Evolutionary conservation across 2,888 invertebrate genomes (phyloP).

Genomic region (Blastobasis lacticolella): DNA sequence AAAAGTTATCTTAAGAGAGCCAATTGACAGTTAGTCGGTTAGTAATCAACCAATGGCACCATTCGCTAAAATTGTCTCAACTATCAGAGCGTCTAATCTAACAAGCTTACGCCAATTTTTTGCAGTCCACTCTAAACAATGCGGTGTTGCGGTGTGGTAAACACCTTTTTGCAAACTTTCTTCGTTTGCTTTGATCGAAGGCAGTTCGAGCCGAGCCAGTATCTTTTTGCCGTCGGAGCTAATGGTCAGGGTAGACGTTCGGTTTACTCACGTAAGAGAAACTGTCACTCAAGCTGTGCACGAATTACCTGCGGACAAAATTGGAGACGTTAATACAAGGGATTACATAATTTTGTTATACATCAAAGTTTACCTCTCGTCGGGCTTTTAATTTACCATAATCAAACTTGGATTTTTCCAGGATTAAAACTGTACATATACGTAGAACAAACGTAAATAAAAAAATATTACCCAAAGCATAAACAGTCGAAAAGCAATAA

Average conservation of each 20-base stretch:
- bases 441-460: too few species aligned
- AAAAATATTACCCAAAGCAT: too few species aligned
- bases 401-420: too few species aligned
- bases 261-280: constrained; percentile 9
- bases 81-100: constrained; percentile 5
- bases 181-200: constrained; percentile 31
- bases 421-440: too few species aligned
- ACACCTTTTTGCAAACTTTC: constrained; percentile 41
- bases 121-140: constrained; percentile 31
- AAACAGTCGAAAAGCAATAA: too few species aligned
- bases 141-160: constrained; percentile 33
- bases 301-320: constrained; percentile 10
- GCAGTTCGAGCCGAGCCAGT: constrained; percentile 16
- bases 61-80: constrained; percentile 1
- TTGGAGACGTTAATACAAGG: too few species aligned
- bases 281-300: constrained; percentile 1
- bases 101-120: constrained; percentile 20
- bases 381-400: too few species aligned
- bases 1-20: not conserved
- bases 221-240: constrained; percentile 21
- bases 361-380: too few species aligned
- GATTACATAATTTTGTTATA: too few species aligned
- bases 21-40: not conserved
- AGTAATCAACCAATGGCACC: not conserved
- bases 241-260: constrained; percentile 3